Percentiles rank a stretch among this genome's conserved stretches.
Conservation (phyloP, 2,797 vertebrate species). For the Poeciliopsis presidionis region DNA sequence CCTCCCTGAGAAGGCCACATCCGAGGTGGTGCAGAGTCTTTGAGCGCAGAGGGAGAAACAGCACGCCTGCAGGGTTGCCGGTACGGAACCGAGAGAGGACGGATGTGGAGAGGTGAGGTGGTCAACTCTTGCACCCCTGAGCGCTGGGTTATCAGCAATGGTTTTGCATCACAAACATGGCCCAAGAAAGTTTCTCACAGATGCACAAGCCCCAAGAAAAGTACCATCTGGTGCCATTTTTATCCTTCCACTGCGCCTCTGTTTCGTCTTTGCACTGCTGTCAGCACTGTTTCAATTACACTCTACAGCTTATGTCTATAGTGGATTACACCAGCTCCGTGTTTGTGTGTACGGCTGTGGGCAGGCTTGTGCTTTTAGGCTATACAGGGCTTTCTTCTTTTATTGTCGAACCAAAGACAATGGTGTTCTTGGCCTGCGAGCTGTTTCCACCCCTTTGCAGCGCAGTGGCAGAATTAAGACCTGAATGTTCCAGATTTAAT, state of each 20-base stretch:
- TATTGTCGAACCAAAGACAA: conserved; percentile 74
- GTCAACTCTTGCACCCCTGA: conserved; percentile 42
- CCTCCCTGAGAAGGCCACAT: conserved; percentile 65
- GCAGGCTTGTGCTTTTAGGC: conserved; percentile 69
- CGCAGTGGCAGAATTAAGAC: conserved; percentile 51
- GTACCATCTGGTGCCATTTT: conserved; percentile 74
- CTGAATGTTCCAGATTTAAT: conserved; percentile 67
- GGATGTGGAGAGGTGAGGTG: conserved; percentile 42
- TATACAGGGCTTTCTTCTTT: conserved; percentile 65
- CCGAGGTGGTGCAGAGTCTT: conserved; percentile 68
- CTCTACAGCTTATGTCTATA: conserved; percentile 77
- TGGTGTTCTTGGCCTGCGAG: conserved; percentile 59
- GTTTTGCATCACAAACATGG: conserved; percentile 52
- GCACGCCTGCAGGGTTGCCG: conserved; percentile 67
- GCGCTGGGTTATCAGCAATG: conserved; percentile 43
- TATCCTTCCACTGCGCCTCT: conserved; percentile 67
- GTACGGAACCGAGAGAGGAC: conserved; percentile 47
- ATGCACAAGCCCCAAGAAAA: conserved; percentile 61
- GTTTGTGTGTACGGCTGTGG: conserved; percentile 55
- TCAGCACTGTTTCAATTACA: conserved; percentile 78
- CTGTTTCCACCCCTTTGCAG: conserved; percentile 56
- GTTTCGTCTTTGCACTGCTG: conserved; percentile 67
- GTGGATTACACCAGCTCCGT: conserved; percentile 73
- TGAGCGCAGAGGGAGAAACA: conserved; percentile 68
- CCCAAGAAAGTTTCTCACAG: conserved; percentile 51